Conservation (phyloP, 2,888 invertebrate genomes). For the Nebria salina region DNA sequence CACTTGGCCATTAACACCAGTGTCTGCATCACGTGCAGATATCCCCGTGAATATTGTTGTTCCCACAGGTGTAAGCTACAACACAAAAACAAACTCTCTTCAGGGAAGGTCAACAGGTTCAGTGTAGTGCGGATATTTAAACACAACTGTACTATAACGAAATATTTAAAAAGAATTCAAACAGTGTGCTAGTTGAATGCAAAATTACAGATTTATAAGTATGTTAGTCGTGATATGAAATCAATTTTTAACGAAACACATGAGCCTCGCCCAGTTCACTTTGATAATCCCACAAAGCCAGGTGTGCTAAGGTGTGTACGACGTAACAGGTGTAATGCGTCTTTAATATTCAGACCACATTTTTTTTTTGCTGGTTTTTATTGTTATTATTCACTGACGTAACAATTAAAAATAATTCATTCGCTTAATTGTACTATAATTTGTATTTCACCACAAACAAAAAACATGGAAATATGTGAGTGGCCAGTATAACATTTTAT, state of each 20-base stretch:
- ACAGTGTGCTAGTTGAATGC: no score
- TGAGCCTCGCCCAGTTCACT: slow-evolving; percentile 10
- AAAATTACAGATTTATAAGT: not conserved
- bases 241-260: not conserved
- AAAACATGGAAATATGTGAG: no score
- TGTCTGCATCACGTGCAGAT: slow-evolving; percentile 82
- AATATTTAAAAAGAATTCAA: no score
- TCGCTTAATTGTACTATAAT: slow-evolving; percentile 8
- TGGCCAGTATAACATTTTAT: no score
- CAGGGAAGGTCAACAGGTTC: no score
- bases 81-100: slow-evolving; percentile 49
- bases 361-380: not conserved
- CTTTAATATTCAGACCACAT: slow-evolving; percentile 4
- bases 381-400: slow-evolving; percentile 30
- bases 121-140: no score
- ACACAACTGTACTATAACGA: no score
- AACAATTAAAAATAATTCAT: slow-evolving; percentile 10
- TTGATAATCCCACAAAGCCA: slow-evolving; percentile 22
- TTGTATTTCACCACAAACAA: no score
- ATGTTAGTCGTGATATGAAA: not conserved
- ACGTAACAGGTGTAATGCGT: slow-evolving; percentile 20
- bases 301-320: slow-evolving; percentile 33
- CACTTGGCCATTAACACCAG: slow-evolving; percentile 87
- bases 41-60: slow-evolving; percentile 86
- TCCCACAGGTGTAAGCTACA: slow-evolving; percentile 86